Evolutionary conservation across 2,113 vertebrate species (phyloP), one percentile per base, ranked within the genome.

Genomic region (Furnarius figulus): DNA sequence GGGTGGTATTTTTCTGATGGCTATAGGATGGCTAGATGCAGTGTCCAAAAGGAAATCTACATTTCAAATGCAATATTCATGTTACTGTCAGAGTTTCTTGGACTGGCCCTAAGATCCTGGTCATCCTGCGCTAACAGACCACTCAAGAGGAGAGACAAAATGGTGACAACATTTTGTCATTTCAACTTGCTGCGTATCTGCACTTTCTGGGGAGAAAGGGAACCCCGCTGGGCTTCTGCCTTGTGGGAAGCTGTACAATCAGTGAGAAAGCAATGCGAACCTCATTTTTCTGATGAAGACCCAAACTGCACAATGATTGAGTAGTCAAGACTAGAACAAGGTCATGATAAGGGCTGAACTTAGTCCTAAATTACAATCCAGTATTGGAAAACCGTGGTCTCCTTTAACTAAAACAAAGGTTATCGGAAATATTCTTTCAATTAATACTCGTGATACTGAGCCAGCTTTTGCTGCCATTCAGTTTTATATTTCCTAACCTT

Each of bases 161-260:
- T 0, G 1, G 23, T 62, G 56, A n/a, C 20, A 58, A 23, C 2
- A 15, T 15, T 33, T 49, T 0, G 1, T 30, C 22, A 11, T 65
- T 77, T 83, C 49, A 86, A 3, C 7, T 22, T 25, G 13, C 5
- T 18, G 12, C 3, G 63, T 7, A 37, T 25, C 10, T 15, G 18
- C 31, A 4, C 13, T 49, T 83, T 80, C 37, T 72, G 52, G 28
- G 65, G 12, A 53, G 24, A 76, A 12, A 23, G 4, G 9, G 20
- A 25, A 72, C 10, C 24, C 31, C 24, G 33, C 1, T 55, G 15
- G 15, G 8, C 14, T 82, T 73, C 82, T 75, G 20, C 46, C 20
- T 73, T 76, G 13, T 68, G 31, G 52, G 20, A 90, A 85, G 37
- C 10, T 8, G 10, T 46, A 4, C 3, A 50, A 37, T 47, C 35